phyloP scores from a whole-genome alignment of 2,888 invertebrate genomes.

The Nezara viridula region DNA sequence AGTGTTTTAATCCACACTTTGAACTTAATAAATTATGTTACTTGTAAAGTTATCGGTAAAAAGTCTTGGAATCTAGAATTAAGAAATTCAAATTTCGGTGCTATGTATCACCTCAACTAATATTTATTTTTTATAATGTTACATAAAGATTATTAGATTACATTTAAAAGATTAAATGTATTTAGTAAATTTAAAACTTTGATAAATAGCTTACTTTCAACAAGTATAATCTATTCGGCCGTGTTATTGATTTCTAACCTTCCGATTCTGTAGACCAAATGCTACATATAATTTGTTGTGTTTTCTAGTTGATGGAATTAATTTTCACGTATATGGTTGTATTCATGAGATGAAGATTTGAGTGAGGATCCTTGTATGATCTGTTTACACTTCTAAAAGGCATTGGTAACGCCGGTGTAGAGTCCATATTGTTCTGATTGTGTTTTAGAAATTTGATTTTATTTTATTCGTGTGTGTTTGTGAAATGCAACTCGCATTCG shows the following conservation, averaged over 20 bases:
- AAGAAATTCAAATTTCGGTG: background rate
- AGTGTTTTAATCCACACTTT: background rate
- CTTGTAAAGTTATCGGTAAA: background rate
- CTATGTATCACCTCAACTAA: background rate
- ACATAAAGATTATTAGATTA: background rate
- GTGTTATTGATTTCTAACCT: constrained; percentile 59
- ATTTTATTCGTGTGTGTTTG: constrained; percentile 56
- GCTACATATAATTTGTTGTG: constrained; percentile 30
- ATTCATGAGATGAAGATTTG: background rate
- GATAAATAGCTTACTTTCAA: background rate
- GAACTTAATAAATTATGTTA: background rate
- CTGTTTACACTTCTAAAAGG: constrained; percentile 57
- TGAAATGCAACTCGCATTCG: constrained; percentile 58
- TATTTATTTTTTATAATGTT: background rate
- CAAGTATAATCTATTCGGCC: constrained; percentile 43
- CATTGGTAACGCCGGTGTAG: constrained; percentile 59
- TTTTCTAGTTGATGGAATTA: constrained; percentile 19
- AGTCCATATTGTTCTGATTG: constrained; percentile 57
- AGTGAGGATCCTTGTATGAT: constrained; percentile 11
- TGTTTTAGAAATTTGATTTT: constrained; percentile 50
- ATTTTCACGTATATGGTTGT: constrained; percentile 28
- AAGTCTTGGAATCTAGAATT: background rate
- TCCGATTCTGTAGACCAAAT: constrained; percentile 53
- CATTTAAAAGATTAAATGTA: background rate
- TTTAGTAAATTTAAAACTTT: background rate